A percentile compares a stretch with the other conserved stretches of the same genome.
These are phyloP conservation scores for Polyommatus iphigenia DNA, from an alignment of 2,888 invertebrate genomes.

Conservation along the genomic window DNA sequence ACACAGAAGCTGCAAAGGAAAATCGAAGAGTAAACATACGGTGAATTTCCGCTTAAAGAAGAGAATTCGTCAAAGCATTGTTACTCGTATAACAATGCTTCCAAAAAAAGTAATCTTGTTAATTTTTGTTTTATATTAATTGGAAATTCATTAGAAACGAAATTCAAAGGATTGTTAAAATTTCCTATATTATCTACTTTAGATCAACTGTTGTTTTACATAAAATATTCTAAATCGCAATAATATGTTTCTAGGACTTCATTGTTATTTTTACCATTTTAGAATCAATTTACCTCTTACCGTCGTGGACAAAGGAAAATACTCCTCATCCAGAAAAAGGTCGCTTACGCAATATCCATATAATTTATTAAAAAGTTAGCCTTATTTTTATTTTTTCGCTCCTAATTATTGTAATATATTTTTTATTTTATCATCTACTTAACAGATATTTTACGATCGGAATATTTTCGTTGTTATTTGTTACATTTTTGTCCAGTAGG, in stretches of 20 bases:
- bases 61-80: conserved; percentile 52
- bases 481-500: neutral
- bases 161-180: neutral
- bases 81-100: too few relatives aligned
- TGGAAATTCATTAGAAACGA: neutral
- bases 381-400: neutral
- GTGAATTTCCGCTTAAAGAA: conserved; percentile 34
- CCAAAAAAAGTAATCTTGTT: neutral
- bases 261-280: neutral
- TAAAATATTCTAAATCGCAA: neutral
- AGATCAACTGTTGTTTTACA: neutral
- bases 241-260: neutral
- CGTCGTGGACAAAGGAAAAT: neutral
- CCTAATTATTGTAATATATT: neutral
- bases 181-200: neutral
- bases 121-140: neutral
- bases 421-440: neutral
- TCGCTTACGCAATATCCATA: neutral
- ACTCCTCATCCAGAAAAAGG: neutral
- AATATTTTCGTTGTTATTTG: conserved; percentile 18
- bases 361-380: neutral
- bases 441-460: neutral
- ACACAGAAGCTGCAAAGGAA: neutral
- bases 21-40: neutral
- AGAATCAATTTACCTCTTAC: neutral